These are phyloP conservation scores for Tenthredo distinguenda DNA, from an alignment of 2,888 invertebrate species.

Conservation along the genomic window DNA sequence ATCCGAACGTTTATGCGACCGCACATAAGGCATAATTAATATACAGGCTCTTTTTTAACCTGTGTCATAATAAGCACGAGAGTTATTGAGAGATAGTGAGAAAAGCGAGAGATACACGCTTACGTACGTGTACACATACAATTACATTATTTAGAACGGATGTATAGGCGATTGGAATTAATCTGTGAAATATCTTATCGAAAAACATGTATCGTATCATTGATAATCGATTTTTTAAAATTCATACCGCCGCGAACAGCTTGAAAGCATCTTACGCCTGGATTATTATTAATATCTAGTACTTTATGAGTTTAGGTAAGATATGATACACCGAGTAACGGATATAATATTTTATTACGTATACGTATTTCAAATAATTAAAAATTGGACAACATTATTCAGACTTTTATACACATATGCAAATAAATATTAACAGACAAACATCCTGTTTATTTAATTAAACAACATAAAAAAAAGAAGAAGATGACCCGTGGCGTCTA, in stretches of 20 bases:
- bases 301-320: not conserved
- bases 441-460: not conserved
- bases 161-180: not conserved
- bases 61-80: not conserved
- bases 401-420: not conserved
- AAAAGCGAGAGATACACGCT: not conserved
- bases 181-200: not conserved
- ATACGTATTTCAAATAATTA: not conserved
- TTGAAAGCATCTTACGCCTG: not conserved
- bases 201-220: not conserved
- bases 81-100: not conserved
- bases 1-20: not conserved
- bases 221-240: not conserved
- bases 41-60: not conserved
- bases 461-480: not conserved
- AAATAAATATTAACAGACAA: not conserved
- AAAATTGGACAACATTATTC: slow-evolving; percentile 15
- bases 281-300: not conserved
- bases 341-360: not conserved
- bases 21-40: not conserved
- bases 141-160: not conserved
- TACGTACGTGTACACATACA: not conserved
- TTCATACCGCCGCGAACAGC: not conserved
- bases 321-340: not conserved
- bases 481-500: not conserved